phyloP scores from a whole-genome alignment of 2,888 invertebrate genomes.

The Monoplex corrugatus region DNA sequence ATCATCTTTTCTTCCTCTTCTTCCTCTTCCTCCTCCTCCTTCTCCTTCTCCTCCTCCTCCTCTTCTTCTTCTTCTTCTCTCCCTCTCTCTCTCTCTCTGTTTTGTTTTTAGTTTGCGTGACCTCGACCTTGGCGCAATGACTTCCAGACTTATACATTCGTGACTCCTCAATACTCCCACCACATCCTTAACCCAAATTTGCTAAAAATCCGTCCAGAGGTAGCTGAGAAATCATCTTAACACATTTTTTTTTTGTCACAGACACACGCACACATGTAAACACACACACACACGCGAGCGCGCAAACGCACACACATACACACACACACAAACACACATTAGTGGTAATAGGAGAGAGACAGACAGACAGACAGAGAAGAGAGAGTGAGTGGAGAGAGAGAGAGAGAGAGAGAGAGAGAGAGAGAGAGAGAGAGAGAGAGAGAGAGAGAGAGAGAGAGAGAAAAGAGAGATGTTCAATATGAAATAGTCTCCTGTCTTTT shows the following conservation, averaged over 20 bases:
- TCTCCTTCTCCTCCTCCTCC: too few species aligned
- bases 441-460: conserved; percentile 5
- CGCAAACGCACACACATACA: not conserved
- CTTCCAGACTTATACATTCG: too few species aligned
- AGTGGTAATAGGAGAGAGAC: not conserved
- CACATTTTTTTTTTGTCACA: not conserved
- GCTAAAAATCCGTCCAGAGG: too few species aligned
- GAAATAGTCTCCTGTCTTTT: not conserved
- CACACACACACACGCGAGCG: not conserved
- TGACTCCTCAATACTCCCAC: too few species aligned
- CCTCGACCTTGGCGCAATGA: too few species aligned
- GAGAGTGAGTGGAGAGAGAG: not conserved
- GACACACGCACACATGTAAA: not conserved
- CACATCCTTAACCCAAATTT: too few species aligned
- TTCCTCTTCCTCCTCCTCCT: too few species aligned
- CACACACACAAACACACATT: not conserved
- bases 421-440: conserved; percentile 12
- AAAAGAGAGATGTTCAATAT: not conserved
- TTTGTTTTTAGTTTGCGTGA: too few species aligned
- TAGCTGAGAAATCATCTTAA: not conserved
- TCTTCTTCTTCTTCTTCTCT: too few species aligned
- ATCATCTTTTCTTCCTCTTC: too few species aligned
- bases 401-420: conserved; percentile 17
- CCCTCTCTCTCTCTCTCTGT: too few species aligned
- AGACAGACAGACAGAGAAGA: not conserved